Conservation (phyloP, 2,888 invertebrate genomes). For the Lithophane socia region DNA sequence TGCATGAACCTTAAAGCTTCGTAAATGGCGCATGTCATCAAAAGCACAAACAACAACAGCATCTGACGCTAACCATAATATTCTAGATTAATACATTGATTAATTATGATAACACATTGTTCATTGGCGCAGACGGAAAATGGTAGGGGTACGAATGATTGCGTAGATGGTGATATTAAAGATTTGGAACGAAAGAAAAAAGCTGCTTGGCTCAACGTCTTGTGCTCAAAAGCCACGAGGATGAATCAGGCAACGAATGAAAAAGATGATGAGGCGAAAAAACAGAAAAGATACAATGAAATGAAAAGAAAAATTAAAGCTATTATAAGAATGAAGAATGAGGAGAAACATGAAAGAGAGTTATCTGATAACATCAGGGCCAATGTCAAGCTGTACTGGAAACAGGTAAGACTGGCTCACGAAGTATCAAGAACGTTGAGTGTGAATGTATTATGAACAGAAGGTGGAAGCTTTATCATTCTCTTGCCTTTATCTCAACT, state of each 20-base stretch:
- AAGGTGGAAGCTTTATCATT: neutral
- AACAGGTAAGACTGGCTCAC: conserved; percentile 39
- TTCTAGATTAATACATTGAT: neutral
- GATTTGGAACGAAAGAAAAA: conserved; percentile 44
- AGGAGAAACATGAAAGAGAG: neutral
- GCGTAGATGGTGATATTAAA: conserved; percentile 33
- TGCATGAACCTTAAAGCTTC: neutral
- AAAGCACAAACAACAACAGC: neutral
- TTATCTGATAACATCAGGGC: conserved; percentile 5
- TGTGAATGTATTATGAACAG: conserved; percentile 9
- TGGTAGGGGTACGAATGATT: conserved; percentile 35
- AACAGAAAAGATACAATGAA: conserved; percentile 15
- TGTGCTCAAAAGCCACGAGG: conserved; percentile 42
- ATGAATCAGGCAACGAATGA: conserved; percentile 32
- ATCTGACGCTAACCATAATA: conserved; percentile 1
- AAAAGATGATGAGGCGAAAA: conserved; percentile 7
- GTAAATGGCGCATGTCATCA: neutral
- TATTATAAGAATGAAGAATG: conserved; percentile 34
- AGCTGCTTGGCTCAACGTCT: conserved; percentile 46
- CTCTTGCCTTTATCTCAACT: neutral
- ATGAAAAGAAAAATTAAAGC: conserved; percentile 31
- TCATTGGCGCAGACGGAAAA: conserved; percentile 45
- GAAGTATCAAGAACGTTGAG: neutral
- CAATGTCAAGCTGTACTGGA: conserved; percentile 30
- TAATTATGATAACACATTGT: conserved; percentile 29